Percentiles rank a stretch among this genome's conserved stretches.
phyloP scores from a whole-genome alignment of 2,888 invertebrate genomes.

The Biston stratarius region DNA sequence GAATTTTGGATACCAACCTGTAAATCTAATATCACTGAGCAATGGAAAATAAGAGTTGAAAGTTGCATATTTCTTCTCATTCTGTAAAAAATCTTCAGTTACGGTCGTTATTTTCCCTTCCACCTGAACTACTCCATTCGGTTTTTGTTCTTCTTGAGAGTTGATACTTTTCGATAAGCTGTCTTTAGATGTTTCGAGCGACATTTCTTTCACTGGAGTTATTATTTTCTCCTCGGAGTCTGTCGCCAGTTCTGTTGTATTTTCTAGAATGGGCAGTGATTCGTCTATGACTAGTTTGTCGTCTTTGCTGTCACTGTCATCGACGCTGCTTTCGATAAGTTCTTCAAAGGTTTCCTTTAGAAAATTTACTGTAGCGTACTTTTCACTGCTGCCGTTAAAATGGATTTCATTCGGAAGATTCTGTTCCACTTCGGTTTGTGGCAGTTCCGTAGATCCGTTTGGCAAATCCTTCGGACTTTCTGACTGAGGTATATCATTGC shows the following conservation, averaged over 20 bases:
- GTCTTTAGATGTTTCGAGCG: slow-evolving; percentile 46
- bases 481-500: slow-evolving; percentile 3
- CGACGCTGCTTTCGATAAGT: slow-evolving; percentile 78
- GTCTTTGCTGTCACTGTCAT: slow-evolving; percentile 70
- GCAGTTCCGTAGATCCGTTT: slow-evolving; percentile 42
- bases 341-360: slow-evolving; percentile 78
- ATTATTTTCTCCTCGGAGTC: slow-evolving; percentile 33
- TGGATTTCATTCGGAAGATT: slow-evolving; percentile 29
- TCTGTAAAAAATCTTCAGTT: slow-evolving; percentile 78
- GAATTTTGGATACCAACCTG: slow-evolving; percentile 63
- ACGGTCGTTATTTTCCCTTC: slow-evolving; percentile 60
- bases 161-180: slow-evolving; percentile 38
- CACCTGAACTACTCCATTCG: slow-evolving; percentile 52
- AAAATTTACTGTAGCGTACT: slow-evolving; percentile 76
- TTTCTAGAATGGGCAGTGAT: slow-evolving; percentile 12
- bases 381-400: slow-evolving; percentile 69
- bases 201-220: slow-evolving; percentile 43
- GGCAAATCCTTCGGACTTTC: slow-evolving; percentile 34
- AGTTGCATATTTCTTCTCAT: slow-evolving; percentile 74
- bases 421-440: slow-evolving; percentile 14
- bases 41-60: slow-evolving; percentile 69
- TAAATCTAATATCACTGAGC: slow-evolving; percentile 79
- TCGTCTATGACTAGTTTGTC: slow-evolving; percentile 34
- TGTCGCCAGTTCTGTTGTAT: not conserved
- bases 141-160: slow-evolving; percentile 43